Percentiles rank a stretch among this genome's conserved stretches.
These are phyloP conservation scores for Apodemus agrarius DNA, from an alignment of 2,797 vertebrate species.

Conservation along the genomic window DNA sequence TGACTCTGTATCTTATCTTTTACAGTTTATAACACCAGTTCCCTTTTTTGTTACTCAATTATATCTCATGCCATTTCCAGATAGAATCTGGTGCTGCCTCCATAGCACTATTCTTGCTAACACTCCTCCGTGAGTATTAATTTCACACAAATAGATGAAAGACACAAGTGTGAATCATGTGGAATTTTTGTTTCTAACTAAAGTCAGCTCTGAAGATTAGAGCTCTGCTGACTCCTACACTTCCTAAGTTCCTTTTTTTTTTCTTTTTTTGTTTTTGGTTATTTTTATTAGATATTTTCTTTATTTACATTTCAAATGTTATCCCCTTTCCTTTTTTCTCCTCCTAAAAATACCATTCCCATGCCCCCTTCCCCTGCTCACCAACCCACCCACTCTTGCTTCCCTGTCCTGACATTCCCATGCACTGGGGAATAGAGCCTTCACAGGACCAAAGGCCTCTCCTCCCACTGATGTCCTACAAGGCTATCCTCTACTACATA, in stretches of 20 bases:
- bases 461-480: no score
- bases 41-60: background rate
- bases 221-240: background rate
- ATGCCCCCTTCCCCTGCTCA: no score
- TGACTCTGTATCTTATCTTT: background rate
- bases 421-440: no score
- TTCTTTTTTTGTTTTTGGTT: no score
- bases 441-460: no score
- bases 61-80: background rate
- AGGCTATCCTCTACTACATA: no score
- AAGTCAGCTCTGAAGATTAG: background rate
- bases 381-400: no score
- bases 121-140: background rate
- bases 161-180: background rate
- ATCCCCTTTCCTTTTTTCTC: no score
- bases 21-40: background rate
- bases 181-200: background rate
- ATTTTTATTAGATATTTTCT: no score
- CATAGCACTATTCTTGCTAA: background rate
- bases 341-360: no score
- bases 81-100: background rate
- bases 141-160: background rate
- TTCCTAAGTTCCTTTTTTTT: background rate
- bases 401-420: no score
- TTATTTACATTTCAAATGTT: no score